Evolutionary conservation across 2,888 invertebrate species (phyloP), one percentile per base, ranked within the genome.

Genomic region (Chromoteleia sp.): DNA sequence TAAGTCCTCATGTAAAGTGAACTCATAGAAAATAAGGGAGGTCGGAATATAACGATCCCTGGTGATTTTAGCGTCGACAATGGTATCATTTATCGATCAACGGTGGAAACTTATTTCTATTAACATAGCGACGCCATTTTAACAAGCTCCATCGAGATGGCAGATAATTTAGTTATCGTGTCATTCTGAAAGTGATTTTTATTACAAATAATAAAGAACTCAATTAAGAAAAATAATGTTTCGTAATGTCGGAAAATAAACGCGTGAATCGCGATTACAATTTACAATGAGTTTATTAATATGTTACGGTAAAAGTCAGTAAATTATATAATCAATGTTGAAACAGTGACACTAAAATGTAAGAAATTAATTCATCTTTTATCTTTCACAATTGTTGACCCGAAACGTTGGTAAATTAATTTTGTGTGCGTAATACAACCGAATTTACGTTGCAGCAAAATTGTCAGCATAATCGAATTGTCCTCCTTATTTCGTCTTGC

Each of bases 31-130:
- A 50, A n/a, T 54, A 33, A 54, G 33, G 33, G 33, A 61, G 30
- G 17, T 45, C n/a, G 45, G 61, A n/a, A 19, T 15, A 61, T 45
- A 43, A 48, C 12, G 19, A 48, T 48, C 45, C 33, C 63, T 48
- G 30, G 48, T 63, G 63, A 63, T 45, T 63, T 63, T 10, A 63
- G 21, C 33, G 63, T 33, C 63, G 33, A 48, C 63, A 48, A 17
- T 63, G 12, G 63, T 48, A 59, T 43, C 59, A 41, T 59, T 59
- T 43, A 59, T 59, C 59, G 59, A 59, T 59, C 59, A 43, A 43
- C 43, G 2, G 29, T 15, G 14, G 8, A 59, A 58, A 59, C 14
- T 43, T 59, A 29, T 59, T 21, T 43, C 59, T 41, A 29, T 59
- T 56, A 56, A 56, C 39, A 56, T 12, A 39, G 43, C 29, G 29